Percentiles rank a stretch among this genome's conserved stretches.
phyloP scores from a whole-genome alignment of 2,797 vertebrate species.

The Neosilurus mollespiculum region DNA sequence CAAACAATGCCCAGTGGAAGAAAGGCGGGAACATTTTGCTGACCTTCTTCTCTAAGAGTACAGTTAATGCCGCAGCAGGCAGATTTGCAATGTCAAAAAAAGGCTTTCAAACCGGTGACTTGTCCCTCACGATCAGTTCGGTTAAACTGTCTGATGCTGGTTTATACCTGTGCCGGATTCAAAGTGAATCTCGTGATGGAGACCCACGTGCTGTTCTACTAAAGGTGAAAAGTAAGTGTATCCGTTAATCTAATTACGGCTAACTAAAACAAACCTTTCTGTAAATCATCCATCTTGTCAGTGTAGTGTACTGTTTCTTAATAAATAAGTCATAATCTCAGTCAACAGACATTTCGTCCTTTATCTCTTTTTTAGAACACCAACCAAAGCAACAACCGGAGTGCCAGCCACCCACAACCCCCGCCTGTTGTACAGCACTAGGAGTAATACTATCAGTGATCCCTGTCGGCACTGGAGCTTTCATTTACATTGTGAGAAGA shows the following conservation, averaged over 20 bases:
- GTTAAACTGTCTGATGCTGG: constrained; percentile 6
- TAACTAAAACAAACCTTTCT: no score
- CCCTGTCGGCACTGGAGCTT: not conserved
- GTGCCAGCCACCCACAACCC: not conserved
- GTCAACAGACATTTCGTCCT: not conserved
- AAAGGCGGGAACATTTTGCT: constrained; percentile 1
- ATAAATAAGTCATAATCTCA: not conserved
- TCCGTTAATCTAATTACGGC: not conserved
- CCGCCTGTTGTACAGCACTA: no score
- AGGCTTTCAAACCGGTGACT: not conserved
- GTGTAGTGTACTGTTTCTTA: no score
- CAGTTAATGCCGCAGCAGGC: not conserved
- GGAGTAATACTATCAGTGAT: not conserved
- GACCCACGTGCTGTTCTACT: constrained; percentile 24
- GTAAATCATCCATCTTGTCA: no score
- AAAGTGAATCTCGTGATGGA: not conserved
- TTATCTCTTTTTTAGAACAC: not conserved
- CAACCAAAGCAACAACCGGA: not conserved
- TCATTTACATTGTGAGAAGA: not conserved
- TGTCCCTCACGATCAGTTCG: constrained; percentile 2
- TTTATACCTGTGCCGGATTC: constrained; percentile 15
- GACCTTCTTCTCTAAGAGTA: not conserved
- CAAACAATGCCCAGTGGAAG: constrained; percentile 10
- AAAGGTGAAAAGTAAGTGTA: constrained; percentile 14
- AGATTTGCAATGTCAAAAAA: not conserved